These are phyloP conservation scores for Slavum lentiscoides DNA, from an alignment of 2,888 invertebrate genomes.

Conservation along the genomic window DNA sequence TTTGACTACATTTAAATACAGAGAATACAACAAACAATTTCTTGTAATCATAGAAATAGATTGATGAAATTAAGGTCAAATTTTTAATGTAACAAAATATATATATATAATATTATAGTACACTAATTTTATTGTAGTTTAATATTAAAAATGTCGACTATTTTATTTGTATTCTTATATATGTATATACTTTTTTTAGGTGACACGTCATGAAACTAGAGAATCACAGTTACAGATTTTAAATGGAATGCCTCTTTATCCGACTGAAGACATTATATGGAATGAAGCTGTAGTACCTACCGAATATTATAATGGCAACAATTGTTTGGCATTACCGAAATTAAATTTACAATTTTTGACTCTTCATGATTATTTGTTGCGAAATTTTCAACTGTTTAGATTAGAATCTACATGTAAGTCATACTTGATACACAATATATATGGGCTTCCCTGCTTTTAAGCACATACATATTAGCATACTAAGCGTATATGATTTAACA, in stretches of 20 bases:
- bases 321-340: slow-evolving; percentile 93
- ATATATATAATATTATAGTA: too few species aligned
- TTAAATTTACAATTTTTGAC: slow-evolving; percentile 97
- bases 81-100: too few species aligned
- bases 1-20: too few species aligned
- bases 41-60: too few species aligned
- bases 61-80: too few species aligned
- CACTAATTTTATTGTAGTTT: too few species aligned
- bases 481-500: too few species aligned
- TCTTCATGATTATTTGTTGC: slow-evolving; percentile 92
- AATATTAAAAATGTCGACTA: background rate
- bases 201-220: slow-evolving; percentile 83
- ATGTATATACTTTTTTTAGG: slow-evolving; percentile 61
- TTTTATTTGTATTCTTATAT: slow-evolving; percentile 26
- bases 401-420: slow-evolving; percentile 92
- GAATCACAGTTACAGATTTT: slow-evolving; percentile 91
- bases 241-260: slow-evolving; percentile 97
- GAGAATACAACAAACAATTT: too few species aligned
- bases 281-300: slow-evolving; percentile 98
- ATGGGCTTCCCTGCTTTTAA: background rate
- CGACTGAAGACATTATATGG: slow-evolving; percentile 98
- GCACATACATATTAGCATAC: too few species aligned
- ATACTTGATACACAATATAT: background rate
- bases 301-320: slow-evolving; percentile 95
- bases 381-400: slow-evolving; percentile 96